A percentile compares a stretch with the other conserved stretches of the same genome.
Conservation (phyloP, 2,797 vertebrate species). For the Mus spretus region DNA sequence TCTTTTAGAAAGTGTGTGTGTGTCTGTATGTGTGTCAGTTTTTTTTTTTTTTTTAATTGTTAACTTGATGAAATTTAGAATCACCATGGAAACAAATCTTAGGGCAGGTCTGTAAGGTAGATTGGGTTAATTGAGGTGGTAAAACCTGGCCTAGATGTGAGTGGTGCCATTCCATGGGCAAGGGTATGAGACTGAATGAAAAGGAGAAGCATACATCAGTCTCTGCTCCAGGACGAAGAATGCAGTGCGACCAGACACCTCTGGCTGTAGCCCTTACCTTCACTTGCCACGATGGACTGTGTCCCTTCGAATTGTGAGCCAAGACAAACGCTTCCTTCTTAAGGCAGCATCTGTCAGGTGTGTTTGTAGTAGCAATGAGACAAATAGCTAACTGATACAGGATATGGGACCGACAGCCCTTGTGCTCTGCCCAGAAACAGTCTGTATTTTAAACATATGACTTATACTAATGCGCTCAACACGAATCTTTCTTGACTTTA, state of each 20-base stretch:
- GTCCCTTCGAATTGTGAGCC: background rate
- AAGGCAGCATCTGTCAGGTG: background rate
- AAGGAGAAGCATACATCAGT: background rate
- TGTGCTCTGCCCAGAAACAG: background rate
- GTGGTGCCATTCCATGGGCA: background rate
- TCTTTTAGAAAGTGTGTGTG: background rate
- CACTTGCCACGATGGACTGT: no score
- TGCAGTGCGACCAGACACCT: background rate
- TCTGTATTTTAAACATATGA: constrained; percentile 37
- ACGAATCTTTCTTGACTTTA: constrained; percentile 1
- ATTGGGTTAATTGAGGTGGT: background rate
- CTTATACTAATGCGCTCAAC: constrained; percentile 5
- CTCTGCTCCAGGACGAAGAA: background rate
- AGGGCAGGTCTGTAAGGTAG: background rate
- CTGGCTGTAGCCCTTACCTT: background rate
- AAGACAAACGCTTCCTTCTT: background rate
- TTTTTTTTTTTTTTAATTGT: background rate
- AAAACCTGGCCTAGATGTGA: background rate
- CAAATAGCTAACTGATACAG: background rate
- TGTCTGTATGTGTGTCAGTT: background rate
- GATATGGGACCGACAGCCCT: background rate
- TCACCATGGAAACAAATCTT: background rate
- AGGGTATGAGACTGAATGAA: background rate
- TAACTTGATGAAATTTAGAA: background rate
- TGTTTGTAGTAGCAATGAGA: background rate